These are phyloP conservation scores for Helicolenus hilgendorfi DNA, from an alignment of 2,797 vertebrate genomes.

Conservation along the genomic window DNA sequence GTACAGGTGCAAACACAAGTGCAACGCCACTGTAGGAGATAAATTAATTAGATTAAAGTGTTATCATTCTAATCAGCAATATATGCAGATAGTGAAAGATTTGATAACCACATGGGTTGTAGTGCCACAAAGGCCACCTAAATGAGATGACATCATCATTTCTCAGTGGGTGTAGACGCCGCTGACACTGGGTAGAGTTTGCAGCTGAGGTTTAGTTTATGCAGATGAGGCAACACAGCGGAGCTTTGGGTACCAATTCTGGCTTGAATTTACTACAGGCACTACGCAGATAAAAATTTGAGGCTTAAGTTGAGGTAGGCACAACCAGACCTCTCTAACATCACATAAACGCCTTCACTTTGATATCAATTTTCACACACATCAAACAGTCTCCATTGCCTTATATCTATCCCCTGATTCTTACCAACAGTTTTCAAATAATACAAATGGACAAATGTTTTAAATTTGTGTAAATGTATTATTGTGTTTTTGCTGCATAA, in stretches of 20 bases:
- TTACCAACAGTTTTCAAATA: neutral
- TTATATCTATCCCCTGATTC: neutral
- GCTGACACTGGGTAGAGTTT: neutral
- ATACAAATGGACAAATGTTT: neutral
- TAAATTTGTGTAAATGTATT: neutral
- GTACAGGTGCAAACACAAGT: neutral
- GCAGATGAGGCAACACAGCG: neutral
- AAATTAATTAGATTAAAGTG: neutral
- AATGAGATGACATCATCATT: neutral
- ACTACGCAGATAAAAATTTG: neutral
- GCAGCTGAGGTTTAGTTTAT: neutral
- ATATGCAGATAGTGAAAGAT: neutral
- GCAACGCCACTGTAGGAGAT: neutral
- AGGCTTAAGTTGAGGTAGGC: neutral
- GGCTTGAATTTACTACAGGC: neutral
- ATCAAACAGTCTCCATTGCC: neutral
- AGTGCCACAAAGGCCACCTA: neutral
- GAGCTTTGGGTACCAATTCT: neutral
- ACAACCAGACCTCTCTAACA: neutral
- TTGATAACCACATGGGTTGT: neutral
- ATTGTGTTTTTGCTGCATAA: neutral
- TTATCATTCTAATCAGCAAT: neutral
- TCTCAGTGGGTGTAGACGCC: neutral
- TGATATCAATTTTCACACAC: neutral
- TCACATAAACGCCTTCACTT: slow-evolving; percentile 1